Base-by-base conservation (phyloP, 1,140 invertebrate species). In the Conopomorpha cramerella region DNA sequence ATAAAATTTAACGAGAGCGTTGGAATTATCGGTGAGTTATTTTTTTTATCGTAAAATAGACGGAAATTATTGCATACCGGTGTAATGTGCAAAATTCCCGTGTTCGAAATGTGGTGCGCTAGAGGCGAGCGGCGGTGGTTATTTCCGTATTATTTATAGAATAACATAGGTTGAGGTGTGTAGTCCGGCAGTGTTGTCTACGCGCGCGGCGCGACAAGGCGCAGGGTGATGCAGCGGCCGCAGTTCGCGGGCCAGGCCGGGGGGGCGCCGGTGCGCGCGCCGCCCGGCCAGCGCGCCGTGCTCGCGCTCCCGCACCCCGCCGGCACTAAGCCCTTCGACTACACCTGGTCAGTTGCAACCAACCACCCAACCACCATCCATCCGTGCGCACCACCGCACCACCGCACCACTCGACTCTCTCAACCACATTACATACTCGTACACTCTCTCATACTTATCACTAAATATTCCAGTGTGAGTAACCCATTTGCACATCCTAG, bases 91-190 rank as follows among this genome's bases (percentile, higher is more conserved):
- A 36, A 68, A 68, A 72, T 65, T 66, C 62, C 55, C 63, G 57
- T 41, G 47, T 45, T 46, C 55, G 46, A 49, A 60, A 62, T 60
- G 57, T 56, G 43, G 47, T 37, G 45, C 39, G 38, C 38, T 38
- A 49, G 48, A 52, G 50, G 56, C 60, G 57, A 49, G 48, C 51
- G 50, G 56, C 60, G 57, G 55, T 50, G 61, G 58, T 68, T 72
- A 59, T 67, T 72, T 72, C 54, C 44, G 59, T 58, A 66, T 61
- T 72, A 72, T 72, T 72, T 66, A 65, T 71, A 71, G 66, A 67
- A 66, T 57, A 47, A 44, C 45, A 39, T 55, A 54, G 51, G 49
- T 46, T 50, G 51, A 49, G 47, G 49, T 45, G 39, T 49, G 43
- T 40, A 29, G 49, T 23, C 48, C 50, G 55, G 55, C 67, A 65